Evolutionary conservation across 2,113 vertebrate genomes (phyloP), one percentile per base, ranked within the genome.

Genomic region (Paraplagusia blochii): DNA sequence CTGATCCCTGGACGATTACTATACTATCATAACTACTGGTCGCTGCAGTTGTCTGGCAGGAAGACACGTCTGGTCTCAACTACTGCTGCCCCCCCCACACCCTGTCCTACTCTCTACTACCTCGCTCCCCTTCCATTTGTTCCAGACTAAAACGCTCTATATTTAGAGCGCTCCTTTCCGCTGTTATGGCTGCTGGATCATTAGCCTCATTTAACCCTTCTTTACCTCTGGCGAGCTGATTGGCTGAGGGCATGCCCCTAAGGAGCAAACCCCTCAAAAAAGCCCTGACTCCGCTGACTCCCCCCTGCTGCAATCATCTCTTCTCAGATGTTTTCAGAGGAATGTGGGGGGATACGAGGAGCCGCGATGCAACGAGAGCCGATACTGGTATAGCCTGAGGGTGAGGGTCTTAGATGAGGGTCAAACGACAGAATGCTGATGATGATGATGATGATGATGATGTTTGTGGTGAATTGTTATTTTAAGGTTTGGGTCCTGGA

Each of bases 171-270:
- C 75, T 81, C 56, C 83, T 87, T 91, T 90, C 89, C 70, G 76
- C 79, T 88, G 87, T 82, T 88, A 87, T 84, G 82, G 66, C 84
- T 85, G 83, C 75, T 53, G 80, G 82, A 88, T 90, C 81, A 86
- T 91, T 91, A 88, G 88, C 88, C 90, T 78, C 51, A 55, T 88
- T 90, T 90, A 90, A 90, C 90, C 87, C 78, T 79, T 72, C 74
- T 83, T 66, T 85, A 80, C 82, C 81, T 72, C 60, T 44, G 53
- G 63, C 18, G 55, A 68, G 70, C 69, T 72, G 77, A 79, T 73
- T 80, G 79, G 80, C 63, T 58, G 70, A 76, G 75, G 82, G 68
- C 72, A 75, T 63, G 71, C 77, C 76, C 81, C 71, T 53, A 39
- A 83, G 66, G 74, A 62, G 45, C 3, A 12, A 40, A 14, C 14